phyloP scores from a whole-genome alignment of 2,888 invertebrate species.

The Sylvicola fuscatus region DNA sequence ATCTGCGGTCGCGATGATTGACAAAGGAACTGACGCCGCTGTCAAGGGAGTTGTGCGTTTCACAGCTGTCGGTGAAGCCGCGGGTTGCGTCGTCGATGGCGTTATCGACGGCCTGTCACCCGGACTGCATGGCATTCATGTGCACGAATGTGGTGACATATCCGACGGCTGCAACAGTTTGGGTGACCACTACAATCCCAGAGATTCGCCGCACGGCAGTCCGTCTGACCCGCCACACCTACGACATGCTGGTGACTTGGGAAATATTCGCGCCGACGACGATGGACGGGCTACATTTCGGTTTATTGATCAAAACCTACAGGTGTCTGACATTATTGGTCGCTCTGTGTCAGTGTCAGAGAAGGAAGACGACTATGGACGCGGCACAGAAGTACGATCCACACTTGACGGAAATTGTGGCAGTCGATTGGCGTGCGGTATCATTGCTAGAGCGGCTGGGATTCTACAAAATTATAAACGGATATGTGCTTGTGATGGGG shows the following conservation, averaged over 20 bases:
- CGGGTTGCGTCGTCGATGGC: constrained; percentile 57
- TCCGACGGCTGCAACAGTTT: constrained; percentile 35
- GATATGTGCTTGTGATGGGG: constrained; percentile 79
- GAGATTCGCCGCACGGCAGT: constrained; percentile 28
- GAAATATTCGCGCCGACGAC: constrained; percentile 36
- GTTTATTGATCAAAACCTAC: constrained; percentile 33
- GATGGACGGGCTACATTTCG: constrained; percentile 44
- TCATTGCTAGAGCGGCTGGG: constrained; percentile 76
- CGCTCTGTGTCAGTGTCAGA: constrained; percentile 55
- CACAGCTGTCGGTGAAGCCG: constrained; percentile 15
- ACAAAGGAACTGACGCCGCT: constrained; percentile 17
- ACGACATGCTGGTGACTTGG: constrained; percentile 43
- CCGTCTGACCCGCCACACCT: constrained; percentile 23
- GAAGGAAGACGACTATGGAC: constrained; percentile 36
- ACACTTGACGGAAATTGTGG: constrained; percentile 42
- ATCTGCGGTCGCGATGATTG: constrained; percentile 57
- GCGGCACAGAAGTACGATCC: constrained; percentile 28
- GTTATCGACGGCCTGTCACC: constrained; percentile 56
- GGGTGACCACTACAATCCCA: constrained; percentile 39
- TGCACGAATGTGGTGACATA: constrained; percentile 57
- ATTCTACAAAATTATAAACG: constrained; percentile 70
- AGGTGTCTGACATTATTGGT: constrained; percentile 55
- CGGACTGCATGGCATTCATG: constrained; percentile 29
- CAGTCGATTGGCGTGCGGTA: constrained; percentile 57
- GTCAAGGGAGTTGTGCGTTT: constrained; percentile 62